A percentile compares a stretch with the other conserved stretches of the same genome.
Evolutionary conservation across 37 sponge, comb jelly and placozoan genomes (phyloP).

Genomic region (Geodia barretti): DNA sequence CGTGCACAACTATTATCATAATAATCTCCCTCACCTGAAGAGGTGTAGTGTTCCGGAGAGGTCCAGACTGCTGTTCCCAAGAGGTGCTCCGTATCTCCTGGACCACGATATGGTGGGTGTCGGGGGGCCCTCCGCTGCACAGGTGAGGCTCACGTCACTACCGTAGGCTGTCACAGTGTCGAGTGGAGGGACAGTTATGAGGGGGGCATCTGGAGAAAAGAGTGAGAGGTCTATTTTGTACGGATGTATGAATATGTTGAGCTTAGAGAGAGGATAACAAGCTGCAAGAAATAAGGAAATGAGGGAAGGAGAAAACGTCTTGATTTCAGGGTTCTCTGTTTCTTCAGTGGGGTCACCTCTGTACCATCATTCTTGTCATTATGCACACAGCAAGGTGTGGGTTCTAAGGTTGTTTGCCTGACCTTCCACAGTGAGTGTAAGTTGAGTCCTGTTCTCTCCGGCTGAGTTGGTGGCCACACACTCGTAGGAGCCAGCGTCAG

Average conservation of each 20-base stretch:
- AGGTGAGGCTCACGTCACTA: slow-evolving; percentile 25
- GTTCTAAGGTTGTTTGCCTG: neutral
- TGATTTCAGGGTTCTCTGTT: too few relatives aligned
- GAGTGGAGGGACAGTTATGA: slow-evolving; percentile 24
- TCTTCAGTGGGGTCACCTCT: too few relatives aligned
- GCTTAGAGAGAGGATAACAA: too few relatives aligned
- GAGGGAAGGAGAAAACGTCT: too few relatives aligned
- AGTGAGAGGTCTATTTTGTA: too few relatives aligned
- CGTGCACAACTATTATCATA: too few relatives aligned
- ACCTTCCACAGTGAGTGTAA: slow-evolving; percentile 49
- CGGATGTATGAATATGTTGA: neutral
- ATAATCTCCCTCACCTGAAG: too few relatives aligned
- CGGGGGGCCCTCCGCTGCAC: slow-evolving; percentile 42
- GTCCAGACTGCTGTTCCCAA: too few relatives aligned
- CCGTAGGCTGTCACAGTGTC: slow-evolving; percentile 5
- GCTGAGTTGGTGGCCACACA: slow-evolving; percentile 35
- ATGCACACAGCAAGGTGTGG: too few relatives aligned
- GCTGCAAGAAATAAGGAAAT: too few relatives aligned
- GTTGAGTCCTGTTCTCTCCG: neutral
- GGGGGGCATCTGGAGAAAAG: slow-evolving; percentile 22
- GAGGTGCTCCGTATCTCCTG: slow-evolving; percentile 1
- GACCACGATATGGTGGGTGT: slow-evolving; percentile 27
- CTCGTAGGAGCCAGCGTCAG: slow-evolving; percentile 25
- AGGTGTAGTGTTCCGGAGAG: too few relatives aligned
- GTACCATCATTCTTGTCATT: too few relatives aligned